Base-by-base conservation (phyloP, 1,140 invertebrate species). In the Bombyx mandarina region DNA sequence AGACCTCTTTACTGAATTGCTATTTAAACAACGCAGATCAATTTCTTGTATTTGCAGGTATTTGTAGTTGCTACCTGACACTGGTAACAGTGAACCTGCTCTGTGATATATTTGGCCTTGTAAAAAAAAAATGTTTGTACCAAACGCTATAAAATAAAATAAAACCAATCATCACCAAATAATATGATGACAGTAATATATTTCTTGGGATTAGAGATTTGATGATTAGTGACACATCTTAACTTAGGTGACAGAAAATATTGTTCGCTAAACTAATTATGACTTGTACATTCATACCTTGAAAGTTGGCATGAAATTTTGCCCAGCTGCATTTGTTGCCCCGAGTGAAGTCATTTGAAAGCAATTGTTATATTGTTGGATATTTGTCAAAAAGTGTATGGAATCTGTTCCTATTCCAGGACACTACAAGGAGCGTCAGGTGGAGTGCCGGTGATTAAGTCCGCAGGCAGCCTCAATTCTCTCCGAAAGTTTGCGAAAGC, bases 41-140 rank as follows among this genome's bases (percentile, higher is more conserved):
- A 79, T 66, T 82, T 86, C 71, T 63, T 69, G 63, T 67, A 77
- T 73, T 79, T 82, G 70, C 58, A 78, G 66, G 62, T 75, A 80
- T 80, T 69, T 76, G 70, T 77, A 35, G 52, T 64, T 61, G 65
- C 54, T 35, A 68, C 65, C 62, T 68, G 64, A 49, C 49, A 70
- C 10, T 61, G 67, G 68, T 66, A 53, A 58, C 45, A 80, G 66
- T 69, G 70, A 74, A 68, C 68, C 75, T 59, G 68, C 72, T 54
- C 65, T 56, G 66, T 75, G 77, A 52, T 73, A 57, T 61, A 77
- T 73, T 56, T 68, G 56, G 45, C 59, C 61, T 69, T 69, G 66
- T 54, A 69, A 12, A 10, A 50, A 50, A 48, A 12, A 48, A 12
- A 12, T 48, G 35, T 12, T 59, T 59, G 54, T 50, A 59, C 45